These are phyloP conservation scores for Diplolepis rosae DNA, from an alignment of 2,888 invertebrate species.

Conservation along the genomic window DNA sequence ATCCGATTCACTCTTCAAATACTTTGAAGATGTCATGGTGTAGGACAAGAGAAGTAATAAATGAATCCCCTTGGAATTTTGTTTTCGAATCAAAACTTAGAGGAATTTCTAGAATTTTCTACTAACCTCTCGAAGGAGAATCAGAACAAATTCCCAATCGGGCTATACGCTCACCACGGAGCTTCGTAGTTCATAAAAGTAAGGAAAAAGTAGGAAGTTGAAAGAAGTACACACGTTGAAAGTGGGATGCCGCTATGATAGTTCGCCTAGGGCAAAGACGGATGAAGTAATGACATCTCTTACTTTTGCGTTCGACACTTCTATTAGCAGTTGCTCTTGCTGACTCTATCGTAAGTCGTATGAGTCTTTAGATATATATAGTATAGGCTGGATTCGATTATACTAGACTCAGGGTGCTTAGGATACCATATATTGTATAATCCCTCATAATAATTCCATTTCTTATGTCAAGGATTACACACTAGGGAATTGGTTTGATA, in stretches of 20 bases:
- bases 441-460: neutral
- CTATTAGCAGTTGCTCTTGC: constrained; percentile 50
- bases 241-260: constrained; percentile 38
- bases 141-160: constrained; percentile 6
- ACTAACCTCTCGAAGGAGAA: constrained; percentile 3
- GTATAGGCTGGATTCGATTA: constrained; percentile 14
- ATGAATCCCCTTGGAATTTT: constrained; percentile 1
- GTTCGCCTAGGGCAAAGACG: constrained; percentile 35
- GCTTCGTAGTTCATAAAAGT: constrained; percentile 20
- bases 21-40: neutral
- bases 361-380: constrained; percentile 34
- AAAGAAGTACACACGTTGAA: constrained; percentile 36
- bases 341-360: constrained; percentile 43
- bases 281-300: constrained; percentile 44
- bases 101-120: constrained; percentile 37
- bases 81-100: constrained; percentile 39
- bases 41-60: constrained; percentile 4
- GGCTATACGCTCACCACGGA: neutral
- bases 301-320: constrained; percentile 45
- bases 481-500: neutral
- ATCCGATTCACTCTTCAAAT: neutral
- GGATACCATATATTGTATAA: neutral
- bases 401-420: neutral
- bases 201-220: constrained; percentile 15
- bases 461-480: constrained; percentile 9